Evolutionary conservation across 2,113 vertebrate genomes (phyloP), one percentile per base, ranked within the genome.

Genomic region (Piaya cayana): DNA sequence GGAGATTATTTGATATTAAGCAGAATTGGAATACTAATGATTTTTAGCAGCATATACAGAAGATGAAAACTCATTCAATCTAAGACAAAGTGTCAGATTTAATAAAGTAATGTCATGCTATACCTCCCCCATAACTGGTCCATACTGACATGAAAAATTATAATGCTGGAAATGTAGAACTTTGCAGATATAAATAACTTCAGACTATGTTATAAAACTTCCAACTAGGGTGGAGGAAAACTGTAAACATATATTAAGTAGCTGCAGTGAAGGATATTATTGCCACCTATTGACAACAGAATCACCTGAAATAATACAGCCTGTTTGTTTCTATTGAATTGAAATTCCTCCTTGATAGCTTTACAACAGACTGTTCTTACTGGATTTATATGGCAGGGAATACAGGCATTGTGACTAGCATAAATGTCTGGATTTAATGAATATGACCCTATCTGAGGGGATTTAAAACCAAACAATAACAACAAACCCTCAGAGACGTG

Each of bases 171-270:
- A 97, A 96, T 29, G 94, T 92, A 97, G 93, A 97, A 95, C 75
- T 94, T 92, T 93, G 90, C 64, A 79, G 95, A 95, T 97, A 97
- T 97, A 97, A 98, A 97, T 97, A 98, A 96, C 82, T 64, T 63
- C 72, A 60, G 93, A 95, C 58, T 71, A 30, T 58, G 64, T 45
- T 94, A 90, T 88, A 69, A 97, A 82, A 96, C 88, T 93, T 98
- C 97, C 93, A 94, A 12, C 39, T 6, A 20, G 84, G 86, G 84
- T 0, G 64, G 68, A 30, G 50, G 81, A 86, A 84, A 71, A 90
- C 53, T 81, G 92, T 88, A 93, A 64, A 96, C 88, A 68, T 65
- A 55, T 4, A 71, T 92, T 74, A 68, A 90, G 69, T 45, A 87
- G 92, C 88, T 93, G 78, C 76, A 96, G 80, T 37, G 93, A 97